Evolutionary conservation across 2,888 invertebrate genomes (phyloP), one percentile per base, ranked within the genome.

Genomic region (Diplazon laetatorius): DNA sequence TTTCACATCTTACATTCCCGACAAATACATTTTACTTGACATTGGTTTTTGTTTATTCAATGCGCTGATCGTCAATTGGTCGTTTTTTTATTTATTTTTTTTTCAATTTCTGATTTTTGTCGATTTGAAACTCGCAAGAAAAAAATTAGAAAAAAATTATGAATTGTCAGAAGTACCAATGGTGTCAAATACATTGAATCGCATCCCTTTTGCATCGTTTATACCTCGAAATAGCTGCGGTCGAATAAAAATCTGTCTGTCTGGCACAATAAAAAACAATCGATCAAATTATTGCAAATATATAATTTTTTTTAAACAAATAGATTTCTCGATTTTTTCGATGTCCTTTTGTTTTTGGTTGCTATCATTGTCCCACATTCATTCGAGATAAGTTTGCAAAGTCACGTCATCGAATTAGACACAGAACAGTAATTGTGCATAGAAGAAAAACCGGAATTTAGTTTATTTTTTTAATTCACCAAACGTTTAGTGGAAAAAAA

Each of bases 201-300:
- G 25, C 25, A 25, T 22, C 5, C n/a, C n/a, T 25, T 52, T 52
- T 52, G 52, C 22, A 52, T 52, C 25, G 22, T 25, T 14, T 52
- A 1, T 4, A 2, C 14, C 9, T 25, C 14, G n/a, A 0, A 52
- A 52, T 52, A 14, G 8, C n/a, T 25, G n/a, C 14, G 25, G 25
- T 14, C 16, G 46, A 52, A 22, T n/a, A 50, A 10, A 20, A 48
- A 48, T 46, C n/a, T n/a, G n/a, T n/a, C n/a, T n/a, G n/a, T n/a
- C n/a, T 3, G n/a, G n/a, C n/a, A 50, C 50, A 50, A n/a, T n/a
- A n/a, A n/a, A n/a, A n/a, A n/a, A n/a, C n/a, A n/a, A n/a, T n/a
- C n/a, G n/a, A n/a, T n/a, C n/a, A n/a, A n/a, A n/a, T n/a, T n/a
- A n/a, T n/a, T n/a, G n/a, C n/a, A n/a, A n/a, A n/a, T n/a, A n/a